Conservation (phyloP, 2,888 invertebrate species). For the Artemia sinica region DNA sequence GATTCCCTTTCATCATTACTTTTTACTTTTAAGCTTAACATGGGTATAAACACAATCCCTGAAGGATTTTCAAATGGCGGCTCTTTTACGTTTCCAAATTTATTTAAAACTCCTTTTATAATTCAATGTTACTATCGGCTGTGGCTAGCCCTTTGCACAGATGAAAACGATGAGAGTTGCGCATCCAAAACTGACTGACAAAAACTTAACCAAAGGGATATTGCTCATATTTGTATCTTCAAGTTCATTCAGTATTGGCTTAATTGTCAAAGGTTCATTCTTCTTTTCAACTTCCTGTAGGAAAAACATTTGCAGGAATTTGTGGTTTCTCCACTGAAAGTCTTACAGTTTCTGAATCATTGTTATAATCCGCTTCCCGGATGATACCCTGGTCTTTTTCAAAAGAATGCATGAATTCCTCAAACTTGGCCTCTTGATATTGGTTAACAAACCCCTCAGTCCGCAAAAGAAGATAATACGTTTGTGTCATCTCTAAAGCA, state of each 20-base stretch:
- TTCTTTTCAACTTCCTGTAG: no score
- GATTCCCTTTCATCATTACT: no score
- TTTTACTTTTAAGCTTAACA: no score
- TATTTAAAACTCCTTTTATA: no score
- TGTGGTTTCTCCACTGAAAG: not conserved
- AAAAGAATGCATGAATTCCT: not conserved
- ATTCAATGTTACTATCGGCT: no score
- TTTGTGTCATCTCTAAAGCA: not conserved
- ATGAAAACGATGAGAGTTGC: no score
- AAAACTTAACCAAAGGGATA: not conserved
- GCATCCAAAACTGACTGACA: no score
- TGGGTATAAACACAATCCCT: no score
- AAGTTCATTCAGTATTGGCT: not conserved
- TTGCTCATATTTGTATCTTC: not conserved
- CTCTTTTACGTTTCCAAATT: no score
- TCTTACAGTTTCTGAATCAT: not conserved
- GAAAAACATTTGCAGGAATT: not conserved
- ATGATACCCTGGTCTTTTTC: not conserved
- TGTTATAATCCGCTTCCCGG: not conserved
- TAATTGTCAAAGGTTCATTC: not conserved
- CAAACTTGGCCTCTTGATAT: not conserved
- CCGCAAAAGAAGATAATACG: not conserved
- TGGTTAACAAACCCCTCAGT: not conserved
- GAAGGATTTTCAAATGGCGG: no score
- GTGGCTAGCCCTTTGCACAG: no score